Evolutionary conservation across 2,888 invertebrate species (phyloP), one percentile per base, ranked within the genome.

Genomic region (Plagiodera versicolora): DNA sequence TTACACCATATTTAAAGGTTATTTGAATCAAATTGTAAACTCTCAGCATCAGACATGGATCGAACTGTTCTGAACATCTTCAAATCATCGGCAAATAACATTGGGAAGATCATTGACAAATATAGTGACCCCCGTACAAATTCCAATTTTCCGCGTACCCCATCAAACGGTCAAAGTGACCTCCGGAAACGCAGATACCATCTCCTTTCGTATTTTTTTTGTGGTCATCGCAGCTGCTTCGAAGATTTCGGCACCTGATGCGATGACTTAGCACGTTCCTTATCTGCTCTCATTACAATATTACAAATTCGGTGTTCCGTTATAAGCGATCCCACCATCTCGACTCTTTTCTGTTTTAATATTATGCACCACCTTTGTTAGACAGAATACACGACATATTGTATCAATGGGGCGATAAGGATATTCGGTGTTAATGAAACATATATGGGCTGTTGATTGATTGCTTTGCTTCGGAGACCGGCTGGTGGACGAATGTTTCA

Each of bases 221-320:
- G n/a, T 39, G 10, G 39, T 24, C 24, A 54, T 54, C 14, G 54
- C 54, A 54, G 54, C 54, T 54, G 54, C 54, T 10, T 20, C 18
- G 45, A 19, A 51, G 57, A 57, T 57, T 57, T 57, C 50, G 51
- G 50, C 57, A 57, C 57, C 57, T 57, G 57, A 57, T 57, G 19
- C 17, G 11, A 50, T 48, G 48, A 45, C 39, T 39, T 39, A 39
- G 39, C 14, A 11, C n/a, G 39, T 39, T 39, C 14, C 14, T 39
- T 39, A 39, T 39, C 39, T 39, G 39, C 39, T 39, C 39, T 6
- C 24, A 24, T 24, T 24, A 24, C 24, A 24, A 24, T 24, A 39
- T 39, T 39, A 39, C 39, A 39, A 39, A 39, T 39, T 39, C 39
- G 6, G 14, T 14, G 14, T 14, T 39, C 39, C 39, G 39, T 10